phyloP scores from a whole-genome alignment of 2,888 invertebrate species.

The Drosophila multiciliata region DNA sequence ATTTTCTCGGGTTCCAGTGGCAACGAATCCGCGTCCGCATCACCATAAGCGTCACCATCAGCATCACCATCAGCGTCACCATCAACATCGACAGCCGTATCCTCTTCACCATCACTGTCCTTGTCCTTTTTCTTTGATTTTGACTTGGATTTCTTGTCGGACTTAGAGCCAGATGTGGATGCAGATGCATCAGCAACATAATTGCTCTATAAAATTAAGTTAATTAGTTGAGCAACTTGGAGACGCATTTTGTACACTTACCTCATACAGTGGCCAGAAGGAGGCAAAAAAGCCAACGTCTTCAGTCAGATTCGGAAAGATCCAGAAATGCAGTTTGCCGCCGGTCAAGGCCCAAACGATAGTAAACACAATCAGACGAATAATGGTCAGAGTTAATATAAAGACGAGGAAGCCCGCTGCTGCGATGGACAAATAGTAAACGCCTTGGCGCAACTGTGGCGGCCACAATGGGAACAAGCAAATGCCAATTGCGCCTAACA shows the following conservation, averaged over 20 bases:
- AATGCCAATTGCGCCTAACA: slow-evolving; percentile 96
- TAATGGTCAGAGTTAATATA: slow-evolving; percentile 94
- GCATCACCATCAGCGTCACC: slow-evolving; percentile 89
- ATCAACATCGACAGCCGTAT: slow-evolving; percentile 81
- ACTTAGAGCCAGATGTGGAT: slow-evolving; percentile 85
- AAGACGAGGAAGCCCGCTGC: slow-evolving; percentile 98
- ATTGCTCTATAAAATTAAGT: slow-evolving; percentile 87
- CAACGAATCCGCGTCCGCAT: slow-evolving; percentile 78
- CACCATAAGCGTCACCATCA: slow-evolving; percentile 89
- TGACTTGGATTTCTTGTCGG: slow-evolving; percentile 87
- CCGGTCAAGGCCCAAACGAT: slow-evolving; percentile 94
- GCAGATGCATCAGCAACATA: slow-evolving; percentile 88
- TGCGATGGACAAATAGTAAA: slow-evolving; percentile 97
- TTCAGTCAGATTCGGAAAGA: slow-evolving; percentile 99
- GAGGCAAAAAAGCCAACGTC: slow-evolving; percentile 99
- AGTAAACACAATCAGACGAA: slow-evolving; percentile 96
- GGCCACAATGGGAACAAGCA: slow-evolving; percentile 99
- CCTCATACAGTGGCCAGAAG: slow-evolving; percentile 98
- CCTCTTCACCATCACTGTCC: slow-evolving; percentile 92
- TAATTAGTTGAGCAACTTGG: neutral
- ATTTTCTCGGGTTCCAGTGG: slow-evolving; percentile 83
- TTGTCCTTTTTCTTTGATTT: slow-evolving; percentile 88
- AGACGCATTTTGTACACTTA: slow-evolving; percentile 90
- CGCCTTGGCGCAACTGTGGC: slow-evolving; percentile 94
- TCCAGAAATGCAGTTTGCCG: slow-evolving; percentile 97